Evolutionary conservation across 37 sponge, comb jelly and placozoan species (phyloP).

Genomic region (Geodia barretti): DNA sequence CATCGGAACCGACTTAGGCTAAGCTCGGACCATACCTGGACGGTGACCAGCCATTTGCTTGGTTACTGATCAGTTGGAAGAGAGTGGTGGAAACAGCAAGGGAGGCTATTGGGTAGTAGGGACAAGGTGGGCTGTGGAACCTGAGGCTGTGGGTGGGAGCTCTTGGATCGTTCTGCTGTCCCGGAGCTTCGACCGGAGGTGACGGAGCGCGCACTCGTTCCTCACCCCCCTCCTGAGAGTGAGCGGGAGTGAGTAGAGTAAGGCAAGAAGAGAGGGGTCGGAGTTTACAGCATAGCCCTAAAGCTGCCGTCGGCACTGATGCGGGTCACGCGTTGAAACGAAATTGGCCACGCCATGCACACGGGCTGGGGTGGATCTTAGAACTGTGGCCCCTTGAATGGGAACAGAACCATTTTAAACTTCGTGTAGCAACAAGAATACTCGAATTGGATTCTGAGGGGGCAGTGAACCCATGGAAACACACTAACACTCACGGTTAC

Average conservation of each 20-base stretch:
- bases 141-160: background rate
- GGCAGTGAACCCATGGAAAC: too few species aligned
- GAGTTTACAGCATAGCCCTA: too few species aligned
- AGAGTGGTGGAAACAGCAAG: background rate
- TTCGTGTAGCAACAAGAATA: too few species aligned
- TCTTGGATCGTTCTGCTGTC: background rate
- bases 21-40: too few species aligned
- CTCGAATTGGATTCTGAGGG: too few species aligned
- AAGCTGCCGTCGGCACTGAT: too few species aligned
- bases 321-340: background rate
- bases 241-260: background rate
- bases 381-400: background rate
- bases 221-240: too few species aligned
- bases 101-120: background rate
- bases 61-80: constrained; percentile 5
- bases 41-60: constrained; percentile 8
- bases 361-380: background rate
- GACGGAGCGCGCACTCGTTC: background rate
- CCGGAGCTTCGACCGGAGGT: background rate
- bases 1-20: too few species aligned
- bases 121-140: background rate
- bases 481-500: too few species aligned
- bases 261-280: background rate
- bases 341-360: background rate
- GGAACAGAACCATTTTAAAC: too few species aligned